Conservation (phyloP, 2,888 invertebrate genomes). For the Pristionchus japonicus region DNA sequence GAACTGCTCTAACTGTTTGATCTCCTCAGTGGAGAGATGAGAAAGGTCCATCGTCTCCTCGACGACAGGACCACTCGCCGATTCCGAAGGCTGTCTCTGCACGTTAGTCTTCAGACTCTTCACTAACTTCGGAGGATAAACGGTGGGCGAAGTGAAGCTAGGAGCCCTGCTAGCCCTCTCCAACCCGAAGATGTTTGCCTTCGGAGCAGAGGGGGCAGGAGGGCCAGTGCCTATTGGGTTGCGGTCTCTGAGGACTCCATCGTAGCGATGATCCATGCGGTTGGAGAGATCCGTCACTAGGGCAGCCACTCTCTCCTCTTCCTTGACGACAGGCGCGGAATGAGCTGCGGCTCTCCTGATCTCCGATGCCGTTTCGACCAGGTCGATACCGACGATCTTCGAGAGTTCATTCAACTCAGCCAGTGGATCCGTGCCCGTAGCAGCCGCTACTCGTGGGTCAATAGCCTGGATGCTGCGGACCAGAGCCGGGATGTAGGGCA, state of each 20-base stretch:
- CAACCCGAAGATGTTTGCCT: conserved; percentile 56
- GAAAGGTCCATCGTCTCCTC: conserved; percentile 53
- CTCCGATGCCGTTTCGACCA: conserved; percentile 44
- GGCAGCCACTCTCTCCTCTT: neutral
- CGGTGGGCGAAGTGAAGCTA: conserved; percentile 38
- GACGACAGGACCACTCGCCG: neutral
- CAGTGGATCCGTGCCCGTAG: conserved; percentile 42
- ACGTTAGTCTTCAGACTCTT: conserved; percentile 51
- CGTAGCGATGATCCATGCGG: conserved; percentile 25
- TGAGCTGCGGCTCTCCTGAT: conserved; percentile 26
- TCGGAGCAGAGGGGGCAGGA: neutral
- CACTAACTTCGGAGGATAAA: conserved; percentile 56
- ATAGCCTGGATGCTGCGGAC: conserved; percentile 58
- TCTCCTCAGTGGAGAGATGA: conserved; percentile 52
- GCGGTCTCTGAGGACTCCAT: conserved; percentile 30
- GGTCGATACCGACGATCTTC: conserved; percentile 45
- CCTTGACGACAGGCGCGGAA: neutral
- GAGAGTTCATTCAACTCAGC: conserved; percentile 45
- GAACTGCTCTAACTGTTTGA: conserved; percentile 56
- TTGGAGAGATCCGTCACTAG: conserved; percentile 19
- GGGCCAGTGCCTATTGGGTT: neutral
- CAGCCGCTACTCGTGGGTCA: conserved; percentile 51
- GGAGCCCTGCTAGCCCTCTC: conserved; percentile 36
- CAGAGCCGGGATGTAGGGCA: conserved; percentile 63
- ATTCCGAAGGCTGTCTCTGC: conserved; percentile 30